Base-by-base conservation (phyloP, 2,797 vertebrate genomes). In the Tympanoctomys barrerae region DNA sequence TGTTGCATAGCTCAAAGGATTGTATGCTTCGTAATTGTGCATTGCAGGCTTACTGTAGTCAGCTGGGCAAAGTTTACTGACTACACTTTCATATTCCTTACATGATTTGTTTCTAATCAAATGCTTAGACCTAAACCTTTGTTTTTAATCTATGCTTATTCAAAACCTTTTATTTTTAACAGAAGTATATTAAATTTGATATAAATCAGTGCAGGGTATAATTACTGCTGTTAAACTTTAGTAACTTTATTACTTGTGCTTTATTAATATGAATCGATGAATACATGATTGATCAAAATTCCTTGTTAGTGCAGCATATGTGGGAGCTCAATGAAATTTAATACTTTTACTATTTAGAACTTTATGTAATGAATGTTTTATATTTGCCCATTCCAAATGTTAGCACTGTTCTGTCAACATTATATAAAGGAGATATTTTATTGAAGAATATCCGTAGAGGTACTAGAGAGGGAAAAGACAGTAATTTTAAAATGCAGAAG, bases 401-500 rank as follows among this genome's bases (percentile, higher is more conserved):
- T 87, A 68, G 33, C 61, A 12, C 39, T 89, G 73, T 57, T 46
- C 28, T 49, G 12, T 57, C 42, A 59, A 54, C 52, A 91, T 52
- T 82, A 82, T 7, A 75, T 68, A 93, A 78, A 90, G 5, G 24
- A 77, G 39, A 36, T 28, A 79, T 54, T 96, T 90, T 87, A 89
- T 11, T 90, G 39, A 54, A 94, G 90, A 91, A 84, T 39, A 31
- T 94, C 70, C 13, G 31, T 13, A 86, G 24, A 33, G 86, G 19
- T 78, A 61, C 68, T 39, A 90, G 79, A 88, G 7, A 57, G 21
- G 87, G n/a, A 85, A 90, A 33, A 82, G 46, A 81, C 5, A 75
- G 54, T 86, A 49, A 31, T 52, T 87, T 86, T 90, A 78, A 92
- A 92, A 96, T 79, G 19, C 90, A 83, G 28, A 86, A 66, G 84